phyloP scores from a whole-genome alignment of 2,888 invertebrate genomes.

The Synanthedon myopaeformis region DNA sequence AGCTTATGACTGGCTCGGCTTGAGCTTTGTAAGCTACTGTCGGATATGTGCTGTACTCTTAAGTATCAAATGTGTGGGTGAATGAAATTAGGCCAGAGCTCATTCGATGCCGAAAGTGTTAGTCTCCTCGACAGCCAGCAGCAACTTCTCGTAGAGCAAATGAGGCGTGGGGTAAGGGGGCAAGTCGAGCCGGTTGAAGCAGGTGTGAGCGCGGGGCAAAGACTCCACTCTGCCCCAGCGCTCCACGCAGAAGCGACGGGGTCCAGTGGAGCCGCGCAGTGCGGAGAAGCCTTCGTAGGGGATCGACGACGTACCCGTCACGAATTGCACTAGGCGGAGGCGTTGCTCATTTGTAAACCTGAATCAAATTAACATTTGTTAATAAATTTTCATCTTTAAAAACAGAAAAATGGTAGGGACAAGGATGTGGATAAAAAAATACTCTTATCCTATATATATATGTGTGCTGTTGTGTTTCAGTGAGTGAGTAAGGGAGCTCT shows the following conservation, averaged over 20 bases:
- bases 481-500: too few relatives aligned
- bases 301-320: constrained; percentile 97
- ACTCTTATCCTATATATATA: too few relatives aligned
- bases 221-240: constrained; percentile 97
- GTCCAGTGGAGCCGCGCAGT: constrained; percentile 93
- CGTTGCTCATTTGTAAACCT: constrained; percentile 95
- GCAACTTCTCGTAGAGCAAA: constrained; percentile 89
- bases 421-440: too few relatives aligned
- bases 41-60: too few relatives aligned
- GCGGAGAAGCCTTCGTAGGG: constrained; percentile 98
- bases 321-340: constrained; percentile 92
- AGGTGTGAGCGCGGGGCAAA: constrained; percentile 95
- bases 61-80: too few relatives aligned
- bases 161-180: constrained; percentile 95
- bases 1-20: too few relatives aligned
- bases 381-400: too few relatives aligned
- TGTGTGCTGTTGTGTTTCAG: too few relatives aligned
- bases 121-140: constrained; percentile 95
- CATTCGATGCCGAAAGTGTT: constrained; percentile 97
- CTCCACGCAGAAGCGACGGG: constrained; percentile 95
- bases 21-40: not conserved
- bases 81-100: constrained; percentile 17
- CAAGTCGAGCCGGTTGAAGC: constrained; percentile 96
- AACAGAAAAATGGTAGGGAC: too few relatives aligned
- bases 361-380: constrained; percentile 3